A percentile compares a stretch with the other conserved stretches of the same genome.
These are phyloP conservation scores for Choloepus didactylus DNA, from an alignment of 2,797 vertebrate genomes.

Conservation along the genomic window DNA sequence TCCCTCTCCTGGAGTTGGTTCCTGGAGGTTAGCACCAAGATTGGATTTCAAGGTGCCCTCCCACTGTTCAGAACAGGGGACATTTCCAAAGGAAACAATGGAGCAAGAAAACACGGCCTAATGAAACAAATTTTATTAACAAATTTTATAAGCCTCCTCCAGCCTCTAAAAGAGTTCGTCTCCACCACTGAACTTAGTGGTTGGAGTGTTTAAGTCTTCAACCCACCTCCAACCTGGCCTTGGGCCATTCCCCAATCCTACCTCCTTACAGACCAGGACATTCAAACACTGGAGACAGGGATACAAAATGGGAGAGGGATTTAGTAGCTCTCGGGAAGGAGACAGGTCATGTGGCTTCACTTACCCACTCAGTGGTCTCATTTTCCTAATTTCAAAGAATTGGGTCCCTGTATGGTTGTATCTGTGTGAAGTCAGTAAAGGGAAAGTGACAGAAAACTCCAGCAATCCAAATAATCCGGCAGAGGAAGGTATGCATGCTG, in stretches of 20 bases:
- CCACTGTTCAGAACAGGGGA: not conserved
- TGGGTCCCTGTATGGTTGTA: constrained; percentile 99
- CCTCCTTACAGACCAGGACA: not conserved
- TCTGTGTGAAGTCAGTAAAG: constrained; percentile 89
- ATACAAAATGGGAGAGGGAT: not conserved
- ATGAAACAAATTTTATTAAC: not conserved
- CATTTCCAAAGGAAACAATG: not conserved
- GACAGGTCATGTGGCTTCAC: constrained; percentile 75
- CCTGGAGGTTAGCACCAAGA: not conserved
- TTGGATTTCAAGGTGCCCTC: not conserved
- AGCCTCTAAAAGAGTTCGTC: not conserved
- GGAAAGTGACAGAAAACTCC: constrained; percentile 74
- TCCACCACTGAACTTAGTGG: not conserved
- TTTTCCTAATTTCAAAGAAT: constrained; percentile 99
- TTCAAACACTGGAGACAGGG: not conserved
- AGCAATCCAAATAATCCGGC: not conserved
- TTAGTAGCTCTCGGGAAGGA: not conserved
- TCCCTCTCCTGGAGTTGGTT: not conserved
- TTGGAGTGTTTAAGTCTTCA: not conserved
- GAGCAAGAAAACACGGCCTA: not conserved
- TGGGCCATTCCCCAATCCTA: not conserved
- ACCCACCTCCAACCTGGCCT: not conserved
- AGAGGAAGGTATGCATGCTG: not conserved
- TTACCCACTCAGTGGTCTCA: constrained; percentile 96
- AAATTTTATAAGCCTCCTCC: not conserved